Evolutionary conservation across 2,113 vertebrate species (phyloP).

Genomic region (Hymenochirus boettgeri): DNA sequence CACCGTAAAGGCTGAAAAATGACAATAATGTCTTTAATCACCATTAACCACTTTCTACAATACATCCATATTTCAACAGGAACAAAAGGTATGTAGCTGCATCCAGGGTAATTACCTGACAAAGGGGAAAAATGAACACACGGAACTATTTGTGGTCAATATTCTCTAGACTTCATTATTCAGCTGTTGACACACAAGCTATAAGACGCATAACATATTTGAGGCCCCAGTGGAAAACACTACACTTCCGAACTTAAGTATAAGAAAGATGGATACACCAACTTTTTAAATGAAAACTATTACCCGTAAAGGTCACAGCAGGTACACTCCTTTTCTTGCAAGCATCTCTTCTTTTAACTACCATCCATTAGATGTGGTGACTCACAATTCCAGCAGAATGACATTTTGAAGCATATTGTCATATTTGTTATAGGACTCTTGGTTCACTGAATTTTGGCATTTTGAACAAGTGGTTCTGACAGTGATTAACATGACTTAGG

Average conservation of each 20-base stretch:
- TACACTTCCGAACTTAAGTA: not conserved
- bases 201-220: conserved; percentile 23
- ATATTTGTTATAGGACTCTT: conserved; percentile 68
- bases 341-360: conserved; percentile 13
- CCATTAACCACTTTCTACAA: not conserved
- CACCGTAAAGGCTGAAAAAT: not conserved
- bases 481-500: conserved; percentile 76
- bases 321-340: conserved; percentile 14
- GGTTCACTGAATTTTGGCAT: conserved; percentile 72
- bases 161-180: conserved; percentile 1
- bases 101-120: conserved; percentile 7
- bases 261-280: conserved; percentile 6
- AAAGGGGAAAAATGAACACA: conserved; percentile 6
- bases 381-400: conserved; percentile 63
- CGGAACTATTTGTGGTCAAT: not conserved
- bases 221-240: not conserved
- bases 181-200: conserved; percentile 1
- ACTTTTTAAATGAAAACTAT: conserved; percentile 28
- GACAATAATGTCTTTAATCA: not conserved
- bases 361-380: conserved; percentile 47
- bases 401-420: conserved; percentile 56
- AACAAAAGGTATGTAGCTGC: not conserved
- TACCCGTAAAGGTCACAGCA: conserved; percentile 30
- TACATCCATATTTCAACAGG: conserved; percentile 8
- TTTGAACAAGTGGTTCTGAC: conserved; percentile 81